Conservation (phyloP, 2,113 vertebrate genomes). For the Panurus biarmicus region DNA sequence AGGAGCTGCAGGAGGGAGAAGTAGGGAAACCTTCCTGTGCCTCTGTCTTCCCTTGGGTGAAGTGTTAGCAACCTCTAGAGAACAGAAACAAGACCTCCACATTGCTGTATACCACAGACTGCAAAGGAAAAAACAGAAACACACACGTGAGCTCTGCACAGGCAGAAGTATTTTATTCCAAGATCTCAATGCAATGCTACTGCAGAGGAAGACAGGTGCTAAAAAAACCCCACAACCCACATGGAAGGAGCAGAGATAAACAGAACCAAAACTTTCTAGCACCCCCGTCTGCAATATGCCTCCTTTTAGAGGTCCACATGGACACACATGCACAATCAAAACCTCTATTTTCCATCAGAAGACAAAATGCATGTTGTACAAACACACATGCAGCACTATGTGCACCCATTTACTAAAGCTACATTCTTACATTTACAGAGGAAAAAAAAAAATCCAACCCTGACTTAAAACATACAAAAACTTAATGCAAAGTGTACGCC, state of each 20-base stretch:
- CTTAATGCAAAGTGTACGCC: not conserved
- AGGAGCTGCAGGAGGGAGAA: not conserved
- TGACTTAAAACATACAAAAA: not conserved
- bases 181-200: not conserved
- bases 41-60: not conserved
- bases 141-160: not conserved
- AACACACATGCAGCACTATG: accelerated
- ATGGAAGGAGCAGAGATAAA: not conserved
- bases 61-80: not conserved
- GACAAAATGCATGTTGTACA: not conserved
- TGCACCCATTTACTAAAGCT: not conserved
- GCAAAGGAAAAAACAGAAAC: not conserved
- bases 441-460: not conserved
- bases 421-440: not conserved
- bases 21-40: not conserved
- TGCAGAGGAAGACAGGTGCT: not conserved
- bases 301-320: not conserved
- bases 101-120: not conserved
- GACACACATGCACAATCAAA: not conserved
- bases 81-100: not conserved
- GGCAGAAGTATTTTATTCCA: not conserved
- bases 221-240: not conserved
- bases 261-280: not conserved
- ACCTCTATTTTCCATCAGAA: not conserved
- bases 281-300: not conserved